These are phyloP conservation scores for Cataglyphis rosenhaueri DNA, from an alignment of 2,888 invertebrate genomes.

Conservation along the genomic window DNA sequence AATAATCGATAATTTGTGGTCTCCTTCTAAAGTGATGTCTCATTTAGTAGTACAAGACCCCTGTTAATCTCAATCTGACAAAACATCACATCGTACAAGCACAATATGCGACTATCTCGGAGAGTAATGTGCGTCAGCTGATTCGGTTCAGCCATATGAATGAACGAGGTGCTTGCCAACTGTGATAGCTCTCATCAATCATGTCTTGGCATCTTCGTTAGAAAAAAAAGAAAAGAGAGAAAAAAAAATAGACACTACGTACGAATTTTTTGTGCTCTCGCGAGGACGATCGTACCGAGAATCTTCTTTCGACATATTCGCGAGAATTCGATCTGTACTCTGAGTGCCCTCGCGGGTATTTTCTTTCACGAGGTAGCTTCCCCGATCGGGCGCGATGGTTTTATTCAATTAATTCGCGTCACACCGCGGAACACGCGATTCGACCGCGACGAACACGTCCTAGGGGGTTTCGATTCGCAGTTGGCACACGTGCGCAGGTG, in stretches of 20 bases:
- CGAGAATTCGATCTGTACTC: neutral
- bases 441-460: slow-evolving; percentile 67
- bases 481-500: slow-evolving; percentile 81
- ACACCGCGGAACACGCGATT: slow-evolving; percentile 60
- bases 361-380: neutral
- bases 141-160: slow-evolving; percentile 44
- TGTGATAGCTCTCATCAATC: slow-evolving; percentile 47
- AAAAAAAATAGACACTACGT: neutral
- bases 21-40: neutral
- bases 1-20: slow-evolving; percentile 6
- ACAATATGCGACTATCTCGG: slow-evolving; percentile 38
- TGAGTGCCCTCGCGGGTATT: neutral
- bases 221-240: no score
- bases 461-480: slow-evolving; percentile 75
- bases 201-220: slow-evolving; percentile 23
- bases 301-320: neutral
- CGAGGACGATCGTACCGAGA: neutral
- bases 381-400: slow-evolving; percentile 32
- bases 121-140: slow-evolving; percentile 54
- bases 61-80: slow-evolving; percentile 39
- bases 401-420: slow-evolving; percentile 67
- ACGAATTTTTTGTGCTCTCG: neutral
- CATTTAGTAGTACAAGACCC: neutral
- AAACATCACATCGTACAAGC: slow-evolving; percentile 17
- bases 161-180: slow-evolving; percentile 48